Evolutionary conservation across 2,888 invertebrate genomes (phyloP), one percentile per base, ranked within the genome.

Genomic region (Lutraria lutraria): DNA sequence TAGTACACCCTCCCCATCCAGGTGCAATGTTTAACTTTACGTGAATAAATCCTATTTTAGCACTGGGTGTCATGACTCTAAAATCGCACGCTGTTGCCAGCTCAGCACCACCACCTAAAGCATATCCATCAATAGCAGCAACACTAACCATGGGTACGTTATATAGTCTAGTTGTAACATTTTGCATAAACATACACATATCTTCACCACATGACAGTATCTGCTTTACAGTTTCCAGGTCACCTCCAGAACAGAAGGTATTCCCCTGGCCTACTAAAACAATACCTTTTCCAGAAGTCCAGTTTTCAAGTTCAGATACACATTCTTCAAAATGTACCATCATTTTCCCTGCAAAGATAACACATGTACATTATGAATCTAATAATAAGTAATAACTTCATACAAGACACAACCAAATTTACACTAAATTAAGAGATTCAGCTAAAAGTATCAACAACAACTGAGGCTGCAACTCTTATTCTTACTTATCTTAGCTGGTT

Each of bases 71-170:
- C 94, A 97, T 96, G 0, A 97, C 90, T 25, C 97, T 94, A 90
- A 97, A 97, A 93, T 97, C 97, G 93, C 97, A 97, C 2, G 97
- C 96, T 31, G 97, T 96, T 0, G 97, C 95, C 15, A 97, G 87
- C 94, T 97, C 97, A 0, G 97, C 97, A 8, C 97, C 97, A 0
- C 97, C 97, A 13, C 97, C 97, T 2, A 97, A 91, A 0, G 97
- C 97, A 89, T 94, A 94, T 29, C 97, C 97, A 88, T 97, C 95
- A 19, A 97, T 95, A 13, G 97, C 94, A 29, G 97, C 97, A 2
- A 97, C 96, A 60, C 97, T 97, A 1, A 97, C 92, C n/a, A 97
- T 88, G 0, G 97, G 97, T 21, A 97, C 95, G 2, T 94, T 95
- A 54, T 95, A 95, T 15, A 97, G 94, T 52, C 96, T 94, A 13